Conservation (phyloP, 1,140 invertebrate species). For the Lysiphlebus fabarum region DNA sequence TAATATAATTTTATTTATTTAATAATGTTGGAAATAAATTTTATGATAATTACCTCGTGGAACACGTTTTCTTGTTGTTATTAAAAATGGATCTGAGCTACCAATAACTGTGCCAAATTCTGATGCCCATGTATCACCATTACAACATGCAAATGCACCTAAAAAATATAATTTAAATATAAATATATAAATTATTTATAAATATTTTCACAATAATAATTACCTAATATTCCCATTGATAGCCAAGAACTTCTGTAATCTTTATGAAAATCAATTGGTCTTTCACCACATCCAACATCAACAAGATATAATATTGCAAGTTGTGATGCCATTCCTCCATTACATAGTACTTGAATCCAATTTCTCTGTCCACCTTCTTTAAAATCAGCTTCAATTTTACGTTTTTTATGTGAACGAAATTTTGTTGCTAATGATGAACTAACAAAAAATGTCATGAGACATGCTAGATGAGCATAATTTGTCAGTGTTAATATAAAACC, state of each 20-base stretch:
- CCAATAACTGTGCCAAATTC: constrained; percentile 80
- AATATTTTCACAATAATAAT: neutral
- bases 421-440: constrained; percentile 81
- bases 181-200: neutral
- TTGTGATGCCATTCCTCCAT: constrained; percentile 80
- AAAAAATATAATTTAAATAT: constrained; percentile 27
- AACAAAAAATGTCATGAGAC: constrained; percentile 76
- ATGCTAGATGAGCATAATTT: constrained; percentile 73
- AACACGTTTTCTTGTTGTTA: constrained; percentile 73
- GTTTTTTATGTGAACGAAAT: constrained; percentile 68
- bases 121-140: constrained; percentile 90
- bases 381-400: constrained; percentile 72
- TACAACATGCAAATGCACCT: constrained; percentile 77
- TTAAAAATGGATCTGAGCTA: constrained; percentile 66
- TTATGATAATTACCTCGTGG: constrained; percentile 62
- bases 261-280: constrained; percentile 73
- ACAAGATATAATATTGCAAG: constrained; percentile 77
- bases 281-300: constrained; percentile 75
- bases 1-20: constrained; percentile 1
- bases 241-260: constrained; percentile 81
- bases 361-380: constrained; percentile 86
- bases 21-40: neutral
- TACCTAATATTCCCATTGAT: constrained; percentile 73
- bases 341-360: constrained; percentile 89
- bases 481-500: constrained; percentile 79